These are phyloP conservation scores for Ceratotherium simum DNA, from an alignment of 2,113 vertebrate genomes.

Conservation along the genomic window DNA sequence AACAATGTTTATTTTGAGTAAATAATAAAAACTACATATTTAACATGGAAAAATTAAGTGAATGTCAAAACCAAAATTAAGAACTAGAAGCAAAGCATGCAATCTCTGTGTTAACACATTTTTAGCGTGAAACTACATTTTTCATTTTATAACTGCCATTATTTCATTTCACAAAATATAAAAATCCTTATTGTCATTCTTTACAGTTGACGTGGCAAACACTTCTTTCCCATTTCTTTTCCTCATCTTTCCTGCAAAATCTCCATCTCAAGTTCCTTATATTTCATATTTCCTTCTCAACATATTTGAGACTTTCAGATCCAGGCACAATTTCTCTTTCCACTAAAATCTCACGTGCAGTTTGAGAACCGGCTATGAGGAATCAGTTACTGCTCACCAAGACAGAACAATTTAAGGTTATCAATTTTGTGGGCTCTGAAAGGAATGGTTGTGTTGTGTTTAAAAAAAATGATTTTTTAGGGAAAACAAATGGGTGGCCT, in stretches of 20 bases:
- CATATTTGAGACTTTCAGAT: conserved; percentile 67
- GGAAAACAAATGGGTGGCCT: not conserved
- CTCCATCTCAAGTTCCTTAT: conserved; percentile 75
- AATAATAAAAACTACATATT: conserved; percentile 90
- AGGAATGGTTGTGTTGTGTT: conserved; percentile 74
- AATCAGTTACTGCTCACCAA: conserved; percentile 81
- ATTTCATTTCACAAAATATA: conserved; percentile 73
- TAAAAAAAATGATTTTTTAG: not conserved
- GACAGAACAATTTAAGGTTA: conserved; percentile 43
- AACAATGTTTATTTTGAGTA: conserved; percentile 91
- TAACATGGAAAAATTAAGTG: conserved; percentile 90
- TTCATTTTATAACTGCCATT: conserved; percentile 72
- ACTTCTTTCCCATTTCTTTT: conserved; percentile 74
- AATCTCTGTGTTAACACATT: conserved; percentile 84
- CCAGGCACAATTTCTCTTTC: conserved; percentile 82
- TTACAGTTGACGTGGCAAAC: conserved; percentile 40
- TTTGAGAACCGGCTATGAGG: conserved; percentile 85
- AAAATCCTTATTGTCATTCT: conserved; percentile 48
- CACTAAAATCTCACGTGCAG: conserved; percentile 72
- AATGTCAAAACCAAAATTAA: conserved; percentile 89
- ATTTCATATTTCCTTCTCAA: conserved; percentile 66
- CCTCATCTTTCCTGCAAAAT: conserved; percentile 77
- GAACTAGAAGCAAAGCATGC: conserved; percentile 90
- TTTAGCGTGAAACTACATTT: conserved; percentile 68
- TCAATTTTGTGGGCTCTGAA: conserved; percentile 67